Evolutionary conservation across 2,888 invertebrate genomes (phyloP), one percentile per base, ranked within the genome.

Genomic region (Chaetogeoica ovagalla): DNA sequence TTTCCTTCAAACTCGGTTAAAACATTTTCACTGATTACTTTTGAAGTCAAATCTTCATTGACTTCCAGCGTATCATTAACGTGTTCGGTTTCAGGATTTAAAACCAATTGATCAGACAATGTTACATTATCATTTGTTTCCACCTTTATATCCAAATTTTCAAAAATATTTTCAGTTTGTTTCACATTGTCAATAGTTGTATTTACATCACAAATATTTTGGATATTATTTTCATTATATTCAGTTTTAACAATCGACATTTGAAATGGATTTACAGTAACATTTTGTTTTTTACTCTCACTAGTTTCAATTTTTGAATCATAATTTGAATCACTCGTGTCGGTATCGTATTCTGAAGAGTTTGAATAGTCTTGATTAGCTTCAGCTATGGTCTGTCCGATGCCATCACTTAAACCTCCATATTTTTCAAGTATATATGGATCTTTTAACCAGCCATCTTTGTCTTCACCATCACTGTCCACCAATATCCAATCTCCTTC

Each of bases 261-360:
- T 8, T 57, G 23, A 19, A 21, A 66, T 15, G 17, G 0, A 57
- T 57, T 57, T 65, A 19, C 23, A 75, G 13, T 23, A 66, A 57
- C 57, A 43, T 75, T 57, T 39, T 65, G 55, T 43, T 66, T 75
- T 57, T 66, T 17, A 23, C 8, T 68, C 8, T 19, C 15, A 30
- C 13, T 9, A 15, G 48, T 59, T n/a, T 59, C n/a, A 68, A 76
- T n/a, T 23, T 30, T 19, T 4, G 66, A 59, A 68, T 79, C 63
- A 8, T 57, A 79, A 39, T n/a, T n/a, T n/a, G 4, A 43, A 2
- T 79, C 79, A 63, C 71, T 79, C 7, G 19, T 11, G 55, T 79
- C 70, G 9, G 70, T 19, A 19, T 79, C 79, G 62, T 55, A 63
- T 6, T 79, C 77, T 2, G 79, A 63, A 11, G 79, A 79, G 57